A percentile compares a stretch with the other conserved stretches of the same genome.
phyloP scores from a whole-genome alignment of 2,888 invertebrate genomes.

The Epinotia bilunana region DNA sequence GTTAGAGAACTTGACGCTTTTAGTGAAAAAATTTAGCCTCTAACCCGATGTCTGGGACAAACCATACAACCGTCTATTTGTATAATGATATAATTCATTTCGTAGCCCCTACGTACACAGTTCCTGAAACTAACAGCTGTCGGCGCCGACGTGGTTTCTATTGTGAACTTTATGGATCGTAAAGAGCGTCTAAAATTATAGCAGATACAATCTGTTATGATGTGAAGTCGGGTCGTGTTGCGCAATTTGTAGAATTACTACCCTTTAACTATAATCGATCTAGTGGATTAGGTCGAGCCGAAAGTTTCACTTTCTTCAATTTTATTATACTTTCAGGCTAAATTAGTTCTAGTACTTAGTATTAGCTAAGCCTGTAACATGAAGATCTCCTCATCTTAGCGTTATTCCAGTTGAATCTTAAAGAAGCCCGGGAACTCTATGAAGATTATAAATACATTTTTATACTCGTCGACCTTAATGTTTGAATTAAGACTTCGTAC shows the following conservation, averaged over 20 bases:
- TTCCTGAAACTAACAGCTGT: slow-evolving; percentile 63
- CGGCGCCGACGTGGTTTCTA: slow-evolving; percentile 62
- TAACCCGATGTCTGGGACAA: neutral
- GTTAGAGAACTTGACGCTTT: neutral
- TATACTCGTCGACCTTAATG: too few relatives aligned
- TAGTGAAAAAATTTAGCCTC: neutral
- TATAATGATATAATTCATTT: slow-evolving; percentile 43
- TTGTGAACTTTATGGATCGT: slow-evolving; percentile 72
- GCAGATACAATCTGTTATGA: slow-evolving; percentile 40
- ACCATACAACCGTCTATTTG: slow-evolving; percentile 43
- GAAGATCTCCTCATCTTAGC: neutral
- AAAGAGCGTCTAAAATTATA: slow-evolving; percentile 66
- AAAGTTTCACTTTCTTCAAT: neutral
- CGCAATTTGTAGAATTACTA: slow-evolving; percentile 33
- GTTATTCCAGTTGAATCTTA: neutral
- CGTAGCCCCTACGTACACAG: slow-evolving; percentile 55
- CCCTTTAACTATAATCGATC: neutral
- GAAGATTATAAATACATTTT: too few relatives aligned
- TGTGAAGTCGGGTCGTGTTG: slow-evolving; percentile 23
- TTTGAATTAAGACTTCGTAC: too few relatives aligned
- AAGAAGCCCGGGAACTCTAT: neutral
- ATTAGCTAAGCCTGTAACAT: too few relatives aligned
- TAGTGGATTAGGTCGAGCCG: neutral
- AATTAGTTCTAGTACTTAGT: neutral
- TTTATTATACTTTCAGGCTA: neutral